These are phyloP conservation scores for Acanthoscelides obtectus DNA, from an alignment of 2,888 invertebrate species.

Conservation along the genomic window DNA sequence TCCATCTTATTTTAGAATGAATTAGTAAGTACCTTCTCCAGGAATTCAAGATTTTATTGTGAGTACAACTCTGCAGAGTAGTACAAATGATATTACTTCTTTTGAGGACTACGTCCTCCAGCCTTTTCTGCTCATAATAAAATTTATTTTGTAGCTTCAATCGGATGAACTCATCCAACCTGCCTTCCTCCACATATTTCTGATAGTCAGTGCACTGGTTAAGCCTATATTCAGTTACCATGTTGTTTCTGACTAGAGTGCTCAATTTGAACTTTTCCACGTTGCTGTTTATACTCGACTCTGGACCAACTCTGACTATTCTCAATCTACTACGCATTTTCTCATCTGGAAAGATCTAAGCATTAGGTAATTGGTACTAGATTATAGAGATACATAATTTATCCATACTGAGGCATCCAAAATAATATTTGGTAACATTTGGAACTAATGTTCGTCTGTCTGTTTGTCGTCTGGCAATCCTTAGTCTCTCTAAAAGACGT, in stretches of 20 bases:
- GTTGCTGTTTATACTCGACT: slow-evolving; percentile 44
- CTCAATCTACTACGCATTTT: slow-evolving; percentile 19
- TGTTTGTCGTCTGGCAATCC: no score
- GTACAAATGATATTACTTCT: slow-evolving; percentile 29
- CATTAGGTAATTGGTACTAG: no score
- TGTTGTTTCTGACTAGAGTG: slow-evolving; percentile 39
- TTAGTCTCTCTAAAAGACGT: no score
- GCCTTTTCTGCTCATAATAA: slow-evolving; percentile 17
- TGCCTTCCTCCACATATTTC: slow-evolving; percentile 13
- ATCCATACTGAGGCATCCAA: no score
- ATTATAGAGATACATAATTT: no score
- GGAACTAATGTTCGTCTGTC: no score
- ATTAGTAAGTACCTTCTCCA: slow-evolving; percentile 23
- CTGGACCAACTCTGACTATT: slow-evolving; percentile 51
- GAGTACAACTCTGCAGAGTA: slow-evolving; percentile 29
- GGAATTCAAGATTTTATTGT: slow-evolving; percentile 17
- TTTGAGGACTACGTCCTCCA: slow-evolving; percentile 24
- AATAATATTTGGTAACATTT: no score
- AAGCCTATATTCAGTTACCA: slow-evolving; percentile 17
- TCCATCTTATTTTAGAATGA: background rate
- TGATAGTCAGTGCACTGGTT: slow-evolving; percentile 16
- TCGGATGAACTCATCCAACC: slow-evolving; percentile 15
- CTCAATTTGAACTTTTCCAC: slow-evolving; percentile 46
- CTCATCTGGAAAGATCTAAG: background rate
- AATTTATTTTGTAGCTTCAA: slow-evolving; percentile 21